Base-by-base conservation (phyloP, 2,113 vertebrate genomes). In the Climacteris rufus region DNA sequence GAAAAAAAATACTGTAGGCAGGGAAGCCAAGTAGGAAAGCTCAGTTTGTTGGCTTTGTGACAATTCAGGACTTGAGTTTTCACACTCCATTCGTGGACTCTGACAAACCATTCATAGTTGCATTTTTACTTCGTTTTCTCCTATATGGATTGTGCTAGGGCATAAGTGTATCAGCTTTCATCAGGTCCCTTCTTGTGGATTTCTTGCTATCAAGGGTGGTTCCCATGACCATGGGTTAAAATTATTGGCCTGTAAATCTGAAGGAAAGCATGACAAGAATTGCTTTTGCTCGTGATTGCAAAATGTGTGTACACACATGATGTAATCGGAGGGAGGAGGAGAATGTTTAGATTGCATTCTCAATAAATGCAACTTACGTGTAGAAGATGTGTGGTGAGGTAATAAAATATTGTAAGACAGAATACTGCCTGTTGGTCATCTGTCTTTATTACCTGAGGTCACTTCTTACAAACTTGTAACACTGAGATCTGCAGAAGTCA, bases 281-380 rank as follows among this genome's bases (percentile, higher is more conserved):
- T 76, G 81, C 89, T 87, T 91, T 57, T 93, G 57, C 81, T 95
- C 76, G 2, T 25, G 74, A 85, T 87, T 96, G 84, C 84, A 90
- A 96, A 94, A 95, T 0, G 1, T 75, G 17, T 74, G 47, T 75
- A 54, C 23, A n/a, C 18, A 19, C 40, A 42, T 72, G 87, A 89
- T 69, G 84, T 94, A 93, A 95, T 25, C 0, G 3, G n/a, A 33
- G 20, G 47, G 77, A 80, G 50, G 47, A 89, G 39, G 56, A 92
- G 61, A 79, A 44, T 57, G 33, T 83, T 86, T 35, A 63, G 22
- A 28, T 78, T 60, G 30, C 23, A 52, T 63, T 69, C 37, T 82
- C 37, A 49, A 1, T 76, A 72, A 90, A 76, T 31, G 47, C 53
- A 71, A 0, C 1, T 71, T 81, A 49, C 0, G 0, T 7, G 3